A percentile compares a stretch with the other conserved stretches of the same genome.
Conservation (phyloP, 2,888 invertebrate genomes). For the Volucella bombylans region DNA sequence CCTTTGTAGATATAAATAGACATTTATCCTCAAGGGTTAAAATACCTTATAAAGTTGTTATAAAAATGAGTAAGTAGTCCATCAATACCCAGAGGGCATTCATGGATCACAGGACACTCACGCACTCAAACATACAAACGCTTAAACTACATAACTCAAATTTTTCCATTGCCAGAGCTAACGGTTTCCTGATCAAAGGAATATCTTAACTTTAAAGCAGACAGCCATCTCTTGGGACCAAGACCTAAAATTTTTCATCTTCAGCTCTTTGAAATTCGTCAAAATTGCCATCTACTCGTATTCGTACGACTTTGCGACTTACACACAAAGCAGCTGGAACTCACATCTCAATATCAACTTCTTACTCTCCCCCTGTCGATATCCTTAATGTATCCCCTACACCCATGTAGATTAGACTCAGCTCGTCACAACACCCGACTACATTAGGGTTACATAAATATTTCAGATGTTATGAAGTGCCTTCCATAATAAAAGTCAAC, state of each 20-base stretch:
- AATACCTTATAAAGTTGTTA: background rate
- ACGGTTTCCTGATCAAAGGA: constrained; percentile 40
- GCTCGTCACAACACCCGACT: constrained; percentile 9
- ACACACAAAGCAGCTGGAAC: constrained; percentile 16
- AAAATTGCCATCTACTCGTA: constrained; percentile 30
- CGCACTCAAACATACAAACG: background rate
- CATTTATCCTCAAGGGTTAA: too few relatives aligned
- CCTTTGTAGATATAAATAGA: too few relatives aligned
- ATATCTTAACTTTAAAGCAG: constrained; percentile 46
- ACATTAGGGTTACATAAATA: constrained; percentile 46
- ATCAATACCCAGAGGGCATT: background rate
- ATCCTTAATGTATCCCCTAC: constrained; percentile 7
- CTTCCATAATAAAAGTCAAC: constrained; percentile 13
- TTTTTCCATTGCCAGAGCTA: constrained; percentile 1
- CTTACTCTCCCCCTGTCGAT: background rate
- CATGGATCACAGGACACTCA: background rate
- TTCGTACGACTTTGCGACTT: background rate
- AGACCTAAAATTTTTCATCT: constrained; percentile 32
- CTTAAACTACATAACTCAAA: too few relatives aligned
- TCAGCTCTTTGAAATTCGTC: constrained; percentile 27
- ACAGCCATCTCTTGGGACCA: constrained; percentile 31
- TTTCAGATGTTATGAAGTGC: constrained; percentile 45
- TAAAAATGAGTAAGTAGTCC: background rate
- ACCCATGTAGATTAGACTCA: background rate
- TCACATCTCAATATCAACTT: background rate